A percentile compares a stretch with the other conserved stretches of the same genome.
Evolutionary conservation across 2,113 vertebrate species (phyloP).

Genomic region (Psephotus haematonotus): DNA sequence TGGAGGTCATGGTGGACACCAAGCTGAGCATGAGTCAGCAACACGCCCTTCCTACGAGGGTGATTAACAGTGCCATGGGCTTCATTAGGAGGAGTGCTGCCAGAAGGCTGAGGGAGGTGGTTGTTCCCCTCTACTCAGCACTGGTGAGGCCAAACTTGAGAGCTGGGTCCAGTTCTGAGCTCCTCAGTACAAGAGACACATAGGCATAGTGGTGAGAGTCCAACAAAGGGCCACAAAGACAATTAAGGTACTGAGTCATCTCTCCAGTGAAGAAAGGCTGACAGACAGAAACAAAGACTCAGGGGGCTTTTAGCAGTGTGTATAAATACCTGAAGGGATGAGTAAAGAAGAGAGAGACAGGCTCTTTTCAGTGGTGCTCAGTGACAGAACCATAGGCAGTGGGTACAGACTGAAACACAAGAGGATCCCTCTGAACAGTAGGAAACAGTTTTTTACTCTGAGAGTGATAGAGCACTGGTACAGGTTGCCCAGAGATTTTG

Average conservation of each 20-base stretch:
- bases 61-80: background rate
- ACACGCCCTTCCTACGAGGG: background rate
- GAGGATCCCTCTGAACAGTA: background rate
- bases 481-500: background rate
- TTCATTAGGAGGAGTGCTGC: background rate
- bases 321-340: background rate
- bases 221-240: background rate
- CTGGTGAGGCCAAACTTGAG: background rate
- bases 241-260: background rate
- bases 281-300: background rate
- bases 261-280: background rate
- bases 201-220: background rate
- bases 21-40: background rate
- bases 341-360: background rate
- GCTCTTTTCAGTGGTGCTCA: background rate
- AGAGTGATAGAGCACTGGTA: background rate
- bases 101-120: background rate
- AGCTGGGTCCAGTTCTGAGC: background rate
- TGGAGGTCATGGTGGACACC: background rate
- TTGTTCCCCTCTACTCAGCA: background rate
- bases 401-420: background rate
- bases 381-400: background rate
- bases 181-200: background rate
- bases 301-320: rapidly evolving
- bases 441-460: background rate